Evolutionary conservation across 1,140 invertebrate species (phyloP).

Genomic region (Hypsibius dujardini): DNA sequence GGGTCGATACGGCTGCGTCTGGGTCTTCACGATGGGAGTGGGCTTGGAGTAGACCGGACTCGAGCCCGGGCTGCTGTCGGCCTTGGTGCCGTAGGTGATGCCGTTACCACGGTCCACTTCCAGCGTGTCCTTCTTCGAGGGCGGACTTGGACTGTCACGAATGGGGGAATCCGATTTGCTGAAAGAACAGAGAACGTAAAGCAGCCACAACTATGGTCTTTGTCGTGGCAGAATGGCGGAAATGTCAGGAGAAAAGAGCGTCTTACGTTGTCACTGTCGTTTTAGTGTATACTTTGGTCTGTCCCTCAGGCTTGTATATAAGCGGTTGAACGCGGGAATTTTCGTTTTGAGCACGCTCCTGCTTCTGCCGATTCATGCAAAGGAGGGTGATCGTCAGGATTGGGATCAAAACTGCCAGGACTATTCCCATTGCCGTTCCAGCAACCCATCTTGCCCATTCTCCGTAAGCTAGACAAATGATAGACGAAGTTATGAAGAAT

Average conservation of each 20-base stretch:
- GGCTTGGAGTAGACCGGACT: slow-evolving; percentile 4
- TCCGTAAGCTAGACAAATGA: slow-evolving; percentile 6
- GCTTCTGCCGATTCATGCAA: neutral
- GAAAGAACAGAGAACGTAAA: too few species aligned
- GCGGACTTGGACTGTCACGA: neutral
- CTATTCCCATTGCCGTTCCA: slow-evolving; percentile 54
- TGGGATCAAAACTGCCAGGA: slow-evolving; percentile 53
- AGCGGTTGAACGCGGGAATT: neutral
- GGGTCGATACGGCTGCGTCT: too few species aligned
- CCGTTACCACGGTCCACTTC: slow-evolving; percentile 1
- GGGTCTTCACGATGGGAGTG: neutral
- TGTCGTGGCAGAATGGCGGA: too few species aligned
- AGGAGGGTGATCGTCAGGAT: slow-evolving; percentile 33
- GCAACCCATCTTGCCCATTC: slow-evolving; percentile 29
- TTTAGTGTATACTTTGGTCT: neutral
- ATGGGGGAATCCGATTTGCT: too few species aligned
- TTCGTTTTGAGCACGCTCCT: neutral
- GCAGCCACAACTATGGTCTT: too few species aligned
- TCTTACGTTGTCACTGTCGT: neutral
- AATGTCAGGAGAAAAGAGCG: too few species aligned
- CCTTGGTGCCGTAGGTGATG: neutral
- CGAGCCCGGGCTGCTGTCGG: neutral
- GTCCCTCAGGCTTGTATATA: neutral
- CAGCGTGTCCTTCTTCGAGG: slow-evolving; percentile 11
- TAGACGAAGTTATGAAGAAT: neutral